A percentile compares a stretch with the other conserved stretches of the same genome.
phyloP scores from a whole-genome alignment of 1,140 invertebrate species.

The Drosophila murphyi region DNA sequence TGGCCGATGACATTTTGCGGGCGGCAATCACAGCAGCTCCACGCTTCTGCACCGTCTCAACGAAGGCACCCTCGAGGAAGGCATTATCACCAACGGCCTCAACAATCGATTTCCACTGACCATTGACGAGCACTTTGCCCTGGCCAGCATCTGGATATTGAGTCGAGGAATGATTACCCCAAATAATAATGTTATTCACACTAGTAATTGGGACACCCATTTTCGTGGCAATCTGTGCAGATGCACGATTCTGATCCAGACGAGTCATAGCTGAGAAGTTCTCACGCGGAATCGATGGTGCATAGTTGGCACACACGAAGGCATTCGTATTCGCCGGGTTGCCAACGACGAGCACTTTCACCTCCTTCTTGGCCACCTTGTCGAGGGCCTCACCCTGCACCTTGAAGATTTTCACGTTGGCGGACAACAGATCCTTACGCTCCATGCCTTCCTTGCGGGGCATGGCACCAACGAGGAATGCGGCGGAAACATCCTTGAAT shows the following conservation, averaged over 20 bases:
- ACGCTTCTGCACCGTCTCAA: slow-evolving; percentile 97
- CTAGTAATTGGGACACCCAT: slow-evolving; percentile 89
- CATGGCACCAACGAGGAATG: slow-evolving; percentile 99
- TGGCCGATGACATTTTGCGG: slow-evolving; percentile 98
- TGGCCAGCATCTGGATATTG: slow-evolving; percentile 98
- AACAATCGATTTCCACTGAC: slow-evolving; percentile 86
- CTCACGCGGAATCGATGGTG: slow-evolving; percentile 97
- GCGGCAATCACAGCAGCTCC: slow-evolving; percentile 99
- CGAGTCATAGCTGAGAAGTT: slow-evolving; percentile 99
- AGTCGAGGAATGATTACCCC: slow-evolving; percentile 99
- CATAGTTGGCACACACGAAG: slow-evolving; percentile 97
- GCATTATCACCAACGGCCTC: slow-evolving; percentile 92
- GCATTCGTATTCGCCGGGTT: slow-evolving; percentile 99
- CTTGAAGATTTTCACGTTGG: slow-evolving; percentile 99
- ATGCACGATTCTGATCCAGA: slow-evolving; percentile 98
- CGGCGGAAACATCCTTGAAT: slow-evolving; percentile 98
- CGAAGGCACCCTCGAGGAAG: slow-evolving; percentile 91
- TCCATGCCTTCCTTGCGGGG: slow-evolving; percentile 99
- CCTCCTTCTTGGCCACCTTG: slow-evolving; percentile 96
- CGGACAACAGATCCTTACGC: slow-evolving; percentile 96
- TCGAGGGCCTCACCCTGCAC: slow-evolving; percentile 97
- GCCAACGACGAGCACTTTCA: slow-evolving; percentile 98
- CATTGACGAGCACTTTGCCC: slow-evolving; percentile 89
- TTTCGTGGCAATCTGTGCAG: slow-evolving; percentile 91
- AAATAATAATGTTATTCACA: slow-evolving; percentile 97